Conservation (phyloP, 1,140 invertebrate genomes). For the Scylla paramamosain region DNA sequence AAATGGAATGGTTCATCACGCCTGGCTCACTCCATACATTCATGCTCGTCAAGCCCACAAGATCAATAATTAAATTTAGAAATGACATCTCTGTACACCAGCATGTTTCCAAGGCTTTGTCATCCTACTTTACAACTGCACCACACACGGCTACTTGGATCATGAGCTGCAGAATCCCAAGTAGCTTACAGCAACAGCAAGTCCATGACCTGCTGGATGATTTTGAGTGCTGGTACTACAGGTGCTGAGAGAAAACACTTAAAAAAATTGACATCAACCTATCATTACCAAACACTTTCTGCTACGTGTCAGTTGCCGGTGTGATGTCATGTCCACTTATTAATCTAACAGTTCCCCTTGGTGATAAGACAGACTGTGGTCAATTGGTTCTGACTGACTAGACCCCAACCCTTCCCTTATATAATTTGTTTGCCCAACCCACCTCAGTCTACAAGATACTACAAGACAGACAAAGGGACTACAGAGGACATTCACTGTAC, state of each 20-base stretch:
- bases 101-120: neutral
- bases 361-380: neutral
- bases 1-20: neutral
- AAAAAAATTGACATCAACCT: neutral
- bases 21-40: neutral
- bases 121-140: neutral
- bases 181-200: neutral
- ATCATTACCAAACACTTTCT: neutral
- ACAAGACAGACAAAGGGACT: neutral
- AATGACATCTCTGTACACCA: neutral
- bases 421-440: constrained; percentile 10
- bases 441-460: neutral
- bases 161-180: neutral
- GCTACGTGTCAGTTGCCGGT: neutral
- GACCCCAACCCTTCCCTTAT: neutral
- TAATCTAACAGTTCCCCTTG: neutral
- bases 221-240: neutral
- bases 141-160: neutral
- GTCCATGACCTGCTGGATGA: neutral
- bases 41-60: neutral
- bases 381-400: neutral
- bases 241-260: neutral
- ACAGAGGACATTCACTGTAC: constrained; percentile 8
- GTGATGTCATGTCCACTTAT: neutral
- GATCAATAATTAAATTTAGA: neutral